phyloP scores from a whole-genome alignment of 2,113 vertebrate species.

The Cercocebus atys region DNA sequence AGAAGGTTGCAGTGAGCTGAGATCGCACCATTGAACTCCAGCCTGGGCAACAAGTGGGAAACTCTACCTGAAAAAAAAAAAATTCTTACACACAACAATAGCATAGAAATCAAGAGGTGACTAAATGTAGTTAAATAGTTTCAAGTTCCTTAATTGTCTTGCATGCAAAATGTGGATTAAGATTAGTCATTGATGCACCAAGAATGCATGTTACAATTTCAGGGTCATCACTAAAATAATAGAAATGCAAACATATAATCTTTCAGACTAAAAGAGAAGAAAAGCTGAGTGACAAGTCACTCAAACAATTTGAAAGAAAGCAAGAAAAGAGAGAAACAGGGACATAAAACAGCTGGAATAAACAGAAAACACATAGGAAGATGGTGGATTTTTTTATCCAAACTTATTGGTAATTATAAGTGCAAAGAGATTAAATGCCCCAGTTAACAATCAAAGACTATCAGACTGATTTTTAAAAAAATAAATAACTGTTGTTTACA shows the following conservation, averaged over 20 bases:
- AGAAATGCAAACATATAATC: background rate
- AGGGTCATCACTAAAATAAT: background rate
- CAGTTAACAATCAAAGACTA: background rate
- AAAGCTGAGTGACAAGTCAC: background rate
- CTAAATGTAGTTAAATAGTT: background rate
- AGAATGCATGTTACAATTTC: background rate
- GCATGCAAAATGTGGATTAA: background rate
- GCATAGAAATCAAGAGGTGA: background rate
- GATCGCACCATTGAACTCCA: too few relatives aligned
- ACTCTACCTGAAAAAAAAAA: too few relatives aligned
- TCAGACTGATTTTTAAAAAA: background rate
- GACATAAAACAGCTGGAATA: background rate
- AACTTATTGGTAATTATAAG: background rate
- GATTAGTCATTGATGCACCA: background rate
- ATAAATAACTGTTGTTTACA: background rate
- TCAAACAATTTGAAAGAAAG: background rate
- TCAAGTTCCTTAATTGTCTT: background rate
- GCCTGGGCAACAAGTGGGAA: too few relatives aligned
- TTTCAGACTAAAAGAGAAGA: background rate
- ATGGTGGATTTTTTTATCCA: background rate
- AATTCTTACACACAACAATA: background rate
- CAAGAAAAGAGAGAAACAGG: background rate
- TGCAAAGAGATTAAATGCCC: background rate
- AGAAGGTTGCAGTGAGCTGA: too few relatives aligned
- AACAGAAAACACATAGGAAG: background rate